Evolutionary conservation across 2,888 invertebrate genomes (phyloP).

Genomic region (Idaea dimidiata): DNA sequence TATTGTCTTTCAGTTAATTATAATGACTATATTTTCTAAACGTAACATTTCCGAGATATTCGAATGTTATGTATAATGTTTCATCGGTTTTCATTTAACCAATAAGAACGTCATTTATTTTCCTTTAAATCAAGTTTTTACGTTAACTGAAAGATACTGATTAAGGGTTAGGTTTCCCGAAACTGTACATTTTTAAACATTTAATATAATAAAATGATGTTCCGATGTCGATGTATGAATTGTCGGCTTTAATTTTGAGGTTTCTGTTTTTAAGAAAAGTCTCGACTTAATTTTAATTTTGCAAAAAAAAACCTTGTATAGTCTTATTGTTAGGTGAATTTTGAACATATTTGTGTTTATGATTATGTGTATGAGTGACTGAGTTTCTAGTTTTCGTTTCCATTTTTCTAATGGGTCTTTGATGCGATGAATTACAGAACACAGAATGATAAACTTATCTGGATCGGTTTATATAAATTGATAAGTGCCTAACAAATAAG

Average conservation of each 20-base stretch:
- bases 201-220: background rate
- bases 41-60: too few relatives aligned
- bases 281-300: slow-evolving; percentile 1
- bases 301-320: slow-evolving; percentile 19
- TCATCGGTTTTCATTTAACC: too few relatives aligned
- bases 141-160: background rate
- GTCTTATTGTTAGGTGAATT: slow-evolving; percentile 16
- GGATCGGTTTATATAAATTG: background rate
- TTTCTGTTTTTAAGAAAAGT: slow-evolving; percentile 1
- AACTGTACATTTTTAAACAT: background rate
- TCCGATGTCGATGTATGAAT: background rate
- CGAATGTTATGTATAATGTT: too few relatives aligned
- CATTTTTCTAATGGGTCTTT: background rate
- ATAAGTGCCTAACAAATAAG: too few relatives aligned
- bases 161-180: background rate
- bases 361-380: background rate
- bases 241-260: background rate
- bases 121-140: background rate
- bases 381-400: background rate
- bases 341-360: background rate
- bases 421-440: background rate
- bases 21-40: background rate
- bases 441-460: background rate
- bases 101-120: background rate
- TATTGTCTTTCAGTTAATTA: background rate